Base-by-base conservation (phyloP, 1,140 invertebrate species). In the Fopius arisanus region DNA sequence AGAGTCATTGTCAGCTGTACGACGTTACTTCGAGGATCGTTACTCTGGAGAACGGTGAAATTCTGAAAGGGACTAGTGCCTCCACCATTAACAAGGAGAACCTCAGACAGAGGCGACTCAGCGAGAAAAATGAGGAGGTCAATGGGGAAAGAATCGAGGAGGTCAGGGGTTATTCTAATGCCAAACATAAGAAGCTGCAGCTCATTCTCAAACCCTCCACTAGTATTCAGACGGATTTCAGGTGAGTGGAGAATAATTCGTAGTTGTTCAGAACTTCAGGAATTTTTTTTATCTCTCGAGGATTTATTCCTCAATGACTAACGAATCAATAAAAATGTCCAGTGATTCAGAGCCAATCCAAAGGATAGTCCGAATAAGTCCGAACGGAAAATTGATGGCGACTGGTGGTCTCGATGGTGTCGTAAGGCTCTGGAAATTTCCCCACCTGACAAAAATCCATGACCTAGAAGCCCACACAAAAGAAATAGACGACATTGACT, bases 401-500 rank as follows among this genome's bases (percentile, higher is more conserved):
- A 98, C 97, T 5, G 97, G 96, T 73, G 96, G 97, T 28, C 92
- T 94, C 2, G 97, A 99, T 89, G 96, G 96, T 9, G 89, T 92
- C 80, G 85, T 99, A 19, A 90, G 96, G 76, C 81, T 98, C 3
- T 99, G 97, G 97, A 91, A 92, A 78, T 97, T 96, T 86, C 96
- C 96, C 12, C 91, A 92, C 77, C 89, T 97, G 82, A 89, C 91
- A 48, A 90, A 92, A 80, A 77, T 91, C 19, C 89, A 90, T 78
- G 92, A 94, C 75, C 87, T 98, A 21, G 86, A 92, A 75, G 88
- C 84, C 43, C 95, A 96, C 80, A 90, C 86, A 31, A 93, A 93
- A 86, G 95, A 96, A 89, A 93, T 98, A 72, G 96, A 98, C 85
- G 96, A 98, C 85, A 82, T 98, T 41, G 96, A 97, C 87, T 94